Conservation (phyloP, 2,888 invertebrate genomes). For the Nudaria mundana region DNA sequence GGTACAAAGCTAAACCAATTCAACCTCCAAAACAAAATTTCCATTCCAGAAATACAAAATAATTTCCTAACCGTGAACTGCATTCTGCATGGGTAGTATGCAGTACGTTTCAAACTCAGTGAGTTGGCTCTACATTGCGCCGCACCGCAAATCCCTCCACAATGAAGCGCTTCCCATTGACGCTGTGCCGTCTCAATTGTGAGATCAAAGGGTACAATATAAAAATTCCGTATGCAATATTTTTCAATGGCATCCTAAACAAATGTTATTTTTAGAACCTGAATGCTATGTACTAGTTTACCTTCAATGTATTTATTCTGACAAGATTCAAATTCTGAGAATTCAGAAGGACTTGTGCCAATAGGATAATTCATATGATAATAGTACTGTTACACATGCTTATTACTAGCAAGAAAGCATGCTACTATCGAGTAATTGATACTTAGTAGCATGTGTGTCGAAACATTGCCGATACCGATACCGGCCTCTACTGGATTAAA, state of each 20-base stretch:
- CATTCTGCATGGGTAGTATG: conserved; percentile 14
- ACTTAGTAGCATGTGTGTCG: no score
- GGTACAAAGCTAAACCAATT: neutral
- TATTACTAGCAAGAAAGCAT: no score
- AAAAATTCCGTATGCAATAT: conserved; percentile 12
- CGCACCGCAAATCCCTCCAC: conserved; percentile 32
- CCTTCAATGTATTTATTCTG: no score
- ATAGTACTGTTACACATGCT: no score
- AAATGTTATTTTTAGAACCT: neutral
- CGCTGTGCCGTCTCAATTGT: conserved; percentile 21
- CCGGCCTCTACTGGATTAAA: no score
- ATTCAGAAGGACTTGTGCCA: no score
- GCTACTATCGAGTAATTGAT: no score
- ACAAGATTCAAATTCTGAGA: no score
- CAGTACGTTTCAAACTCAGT: conserved; percentile 23
- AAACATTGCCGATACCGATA: no score
- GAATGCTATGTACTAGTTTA: neutral
- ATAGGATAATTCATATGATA: no score
- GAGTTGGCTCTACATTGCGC: conserved; percentile 28
- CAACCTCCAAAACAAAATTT: neutral
- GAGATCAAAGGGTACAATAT: conserved; percentile 23
- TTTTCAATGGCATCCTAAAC: conserved; percentile 2
- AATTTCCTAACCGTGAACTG: conserved; percentile 13
- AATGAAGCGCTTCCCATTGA: conserved; percentile 26
- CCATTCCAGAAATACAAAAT: conserved; percentile 5